Base-by-base conservation (phyloP, 1,140 invertebrate species). In the Berghia stephanieae region DNA sequence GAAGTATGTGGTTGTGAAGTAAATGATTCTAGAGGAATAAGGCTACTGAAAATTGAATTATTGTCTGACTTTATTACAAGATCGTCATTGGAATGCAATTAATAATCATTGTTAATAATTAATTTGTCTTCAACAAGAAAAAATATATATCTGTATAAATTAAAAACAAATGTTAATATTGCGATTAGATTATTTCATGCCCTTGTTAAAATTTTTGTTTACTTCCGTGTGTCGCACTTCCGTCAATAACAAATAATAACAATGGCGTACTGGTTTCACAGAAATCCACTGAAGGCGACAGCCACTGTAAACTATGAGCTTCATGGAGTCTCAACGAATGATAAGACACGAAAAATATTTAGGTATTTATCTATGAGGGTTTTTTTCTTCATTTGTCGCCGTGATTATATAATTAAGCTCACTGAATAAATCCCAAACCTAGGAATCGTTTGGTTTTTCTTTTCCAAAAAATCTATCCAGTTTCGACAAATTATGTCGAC, bases 201-300 rank as follows among this genome's bases (percentile, higher is more conserved):
- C n/a, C n/a, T n/a, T n/a, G n/a, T n/a, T n/a, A n/a, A n/a, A n/a
- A n/a, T n/a, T n/a, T 60, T 27, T 72, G 42, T 46, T 60, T 40
- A 43, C 52, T 72, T 75, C 80, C 77, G 68, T 77, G 27, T 21
- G 42, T n/a, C 36, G 24, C 55, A 68, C 44, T 74, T 78, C 60
- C 70, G 70, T 42, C 31, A 73, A 40, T 43, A 24, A 49, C 42
- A 63, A 44, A 78, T 46, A 77, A 78, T 36, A 52, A 85, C 77
- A 74, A 94, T 94, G 93, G 90, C 93, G 79, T 92, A 93, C 80
- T 94, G 93, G 93, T 94, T 94, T 89, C 93, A 94, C 84, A 90
- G 93, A 78, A 94, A 94, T 85, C 90, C 92, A 5, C 82, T 94
- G 27, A 94, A 94, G 88, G 92, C 93, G 1, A 94, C 93, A 2